These are phyloP conservation scores for Pyrrhia umbra DNA, from an alignment of 2,888 invertebrate genomes.

Conservation along the genomic window DNA sequence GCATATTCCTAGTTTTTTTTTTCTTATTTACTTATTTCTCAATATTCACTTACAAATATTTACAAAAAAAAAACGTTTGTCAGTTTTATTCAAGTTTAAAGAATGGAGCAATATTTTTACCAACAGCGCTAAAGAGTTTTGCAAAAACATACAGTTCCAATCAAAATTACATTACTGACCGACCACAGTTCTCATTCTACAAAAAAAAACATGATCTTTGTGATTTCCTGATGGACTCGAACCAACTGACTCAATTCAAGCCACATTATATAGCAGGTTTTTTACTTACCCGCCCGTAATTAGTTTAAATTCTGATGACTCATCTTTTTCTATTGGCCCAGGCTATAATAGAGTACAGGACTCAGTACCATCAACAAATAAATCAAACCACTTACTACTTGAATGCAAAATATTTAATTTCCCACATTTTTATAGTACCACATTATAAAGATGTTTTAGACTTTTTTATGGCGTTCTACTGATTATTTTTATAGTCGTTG, in stretches of 20 bases:
- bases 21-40: no score
- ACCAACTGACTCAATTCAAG: constrained; percentile 78
- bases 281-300: constrained; percentile 82
- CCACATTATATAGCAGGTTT: constrained; percentile 81
- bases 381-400: constrained; percentile 39
- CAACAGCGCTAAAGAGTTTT: constrained; percentile 17
- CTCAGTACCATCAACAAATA: constrained; percentile 72
- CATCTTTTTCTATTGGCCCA: constrained; percentile 86
- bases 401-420: constrained; percentile 28
- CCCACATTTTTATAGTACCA: constrained; percentile 32
- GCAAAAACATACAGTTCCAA: constrained; percentile 50
- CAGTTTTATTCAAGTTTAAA: neutral
- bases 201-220: constrained; percentile 70
- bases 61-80: no score
- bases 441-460: constrained; percentile 48
- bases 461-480: constrained; percentile 51
- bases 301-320: constrained; percentile 89
- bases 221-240: constrained; percentile 80
- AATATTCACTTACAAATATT: no score
- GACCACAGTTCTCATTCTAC: constrained; percentile 46
- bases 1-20: no score
- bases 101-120: constrained; percentile 15
- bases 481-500: constrained; percentile 52
- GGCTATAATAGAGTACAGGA: constrained; percentile 75
- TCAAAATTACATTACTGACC: constrained; percentile 55